A percentile compares a stretch with the other conserved stretches of the same genome.
phyloP scores from a whole-genome alignment of 2,888 invertebrate genomes.

The Plebejus argus region DNA sequence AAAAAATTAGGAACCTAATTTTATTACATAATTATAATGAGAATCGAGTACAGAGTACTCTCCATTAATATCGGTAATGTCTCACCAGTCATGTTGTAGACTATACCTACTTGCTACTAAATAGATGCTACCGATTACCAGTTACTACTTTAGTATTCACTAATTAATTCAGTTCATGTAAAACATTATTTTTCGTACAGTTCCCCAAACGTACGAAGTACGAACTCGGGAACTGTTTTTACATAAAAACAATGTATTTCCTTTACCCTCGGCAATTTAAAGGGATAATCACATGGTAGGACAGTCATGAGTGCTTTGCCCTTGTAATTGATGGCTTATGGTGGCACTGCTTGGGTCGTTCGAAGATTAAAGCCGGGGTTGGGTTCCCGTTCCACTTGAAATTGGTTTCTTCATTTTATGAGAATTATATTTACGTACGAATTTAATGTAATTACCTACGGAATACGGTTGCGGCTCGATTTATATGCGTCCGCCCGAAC shows the following conservation, averaged over 20 bases:
- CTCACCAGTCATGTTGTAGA: too few species aligned
- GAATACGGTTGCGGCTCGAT: background rate
- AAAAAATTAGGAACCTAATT: too few species aligned
- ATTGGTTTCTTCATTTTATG: background rate
- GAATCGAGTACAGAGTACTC: too few species aligned
- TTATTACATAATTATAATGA: too few species aligned
- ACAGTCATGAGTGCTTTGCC: slow-evolving; percentile 3
- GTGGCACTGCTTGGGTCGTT: background rate
- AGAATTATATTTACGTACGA: background rate
- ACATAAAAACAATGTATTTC: slow-evolving; percentile 3
- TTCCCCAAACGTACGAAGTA: background rate
- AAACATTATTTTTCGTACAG: background rate
- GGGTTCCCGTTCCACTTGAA: background rate
- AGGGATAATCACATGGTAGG: slow-evolving; percentile 23
- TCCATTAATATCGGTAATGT: too few species aligned
- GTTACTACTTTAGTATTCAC: too few species aligned
- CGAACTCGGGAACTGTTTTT: background rate
- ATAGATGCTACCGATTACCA: too few species aligned
- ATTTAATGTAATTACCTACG: background rate
- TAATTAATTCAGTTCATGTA: too few species aligned
- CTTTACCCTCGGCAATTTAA: slow-evolving; percentile 3
- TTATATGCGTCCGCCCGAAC: too few species aligned
- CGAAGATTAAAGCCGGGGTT: background rate
- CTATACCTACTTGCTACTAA: too few species aligned
- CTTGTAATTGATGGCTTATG: slow-evolving; percentile 20